These are phyloP conservation scores for Podilymbus podiceps DNA, from an alignment of 2,113 vertebrate genomes.

Conservation along the genomic window DNA sequence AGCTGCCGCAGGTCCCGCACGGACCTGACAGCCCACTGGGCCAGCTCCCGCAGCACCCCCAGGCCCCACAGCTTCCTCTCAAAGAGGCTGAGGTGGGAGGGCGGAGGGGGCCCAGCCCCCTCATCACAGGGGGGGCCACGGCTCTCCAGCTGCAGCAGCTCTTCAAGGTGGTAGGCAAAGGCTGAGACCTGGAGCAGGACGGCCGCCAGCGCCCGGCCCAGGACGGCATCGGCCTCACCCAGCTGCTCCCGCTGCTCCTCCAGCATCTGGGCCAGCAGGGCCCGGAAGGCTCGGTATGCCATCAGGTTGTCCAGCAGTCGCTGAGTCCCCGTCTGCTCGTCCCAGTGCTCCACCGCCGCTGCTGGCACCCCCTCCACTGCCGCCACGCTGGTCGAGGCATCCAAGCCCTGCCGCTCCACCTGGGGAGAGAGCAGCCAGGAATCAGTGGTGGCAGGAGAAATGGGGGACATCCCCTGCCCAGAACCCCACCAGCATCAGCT, in stretches of 20 bases:
- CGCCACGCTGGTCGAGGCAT: constrained; percentile 39
- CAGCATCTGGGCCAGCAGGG: constrained; percentile 69
- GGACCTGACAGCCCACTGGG: constrained; percentile 71
- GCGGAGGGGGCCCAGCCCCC: rapidly evolving
- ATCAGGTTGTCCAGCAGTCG: constrained; percentile 71
- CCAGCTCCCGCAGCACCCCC: constrained; percentile 75
- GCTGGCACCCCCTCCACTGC: constrained; percentile 60
- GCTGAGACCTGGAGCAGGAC: constrained; percentile 73
- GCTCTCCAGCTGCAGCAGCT: constrained; percentile 70
- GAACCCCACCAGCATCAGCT: rapidly evolving
- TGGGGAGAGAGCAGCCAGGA: background rate
- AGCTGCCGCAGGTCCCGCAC: constrained; percentile 69
- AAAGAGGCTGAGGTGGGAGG: constrained; percentile 29
- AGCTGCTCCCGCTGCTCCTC: constrained; percentile 71
- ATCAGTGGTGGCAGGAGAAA: background rate
- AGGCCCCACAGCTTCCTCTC: constrained; percentile 75
- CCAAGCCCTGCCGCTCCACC: constrained; percentile 72
- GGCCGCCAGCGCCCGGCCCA: constrained; percentile 55
- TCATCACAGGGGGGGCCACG: constrained; percentile 3
- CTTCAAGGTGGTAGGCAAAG: constrained; percentile 72
- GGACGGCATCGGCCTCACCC: constrained; percentile 21
- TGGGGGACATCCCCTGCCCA: rapidly evolving
- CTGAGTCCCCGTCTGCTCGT: constrained; percentile 64
- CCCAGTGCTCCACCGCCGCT: constrained; percentile 65
- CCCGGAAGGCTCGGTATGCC: constrained; percentile 71